Evolutionary conservation across 1,140 invertebrate species (phyloP), one percentile per base, ranked within the genome.

Genomic region (Temnothorax longispinosus): DNA sequence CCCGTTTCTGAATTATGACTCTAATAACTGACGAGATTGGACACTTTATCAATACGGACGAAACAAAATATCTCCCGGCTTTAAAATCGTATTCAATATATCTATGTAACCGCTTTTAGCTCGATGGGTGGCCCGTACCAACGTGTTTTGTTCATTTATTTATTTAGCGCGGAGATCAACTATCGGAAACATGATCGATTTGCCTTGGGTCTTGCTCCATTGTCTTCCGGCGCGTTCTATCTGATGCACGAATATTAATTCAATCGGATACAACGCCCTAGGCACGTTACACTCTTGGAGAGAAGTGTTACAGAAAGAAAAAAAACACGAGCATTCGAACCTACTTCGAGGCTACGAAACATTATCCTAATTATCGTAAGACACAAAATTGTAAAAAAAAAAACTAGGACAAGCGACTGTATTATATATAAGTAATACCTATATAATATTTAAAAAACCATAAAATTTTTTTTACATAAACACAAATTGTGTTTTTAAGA

Each of bases 231-330:
- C 38, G 50, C 54, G 1, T 65, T 38, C 11, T 47, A 82, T 88
- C 86, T 77, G 81, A 89, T 85, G 27, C 52, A 85, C 69, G 77
- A 84, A 88, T 90, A 84, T 88, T 90, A 86, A 86, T 90, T 74
- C 69, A 74, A 88, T 81, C 76, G 75, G 41, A 58, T 58, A 65
- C 84, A 27, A 38, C 38, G 71, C 74, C 32, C 38, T n/a, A 11
- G 74, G 58, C 50, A 78, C 18, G 67, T 82, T 82, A 35, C 52
- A 72, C 65, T 11, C 65, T 56, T 58, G 50, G 13, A 38, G 62
- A 65, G 35, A 18, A 32, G 38, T 44, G n/a, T 54, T n/a, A 3
- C 8, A 32, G 78, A 54, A 65, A 74, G 41, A 85, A 78, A 85
- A 76, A 18, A 35, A 35, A 15, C 18, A 11, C 7, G 11, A 58